Evolutionary conservation across 1,140 invertebrate species (phyloP).

Genomic region (Drosophila obscura): DNA sequence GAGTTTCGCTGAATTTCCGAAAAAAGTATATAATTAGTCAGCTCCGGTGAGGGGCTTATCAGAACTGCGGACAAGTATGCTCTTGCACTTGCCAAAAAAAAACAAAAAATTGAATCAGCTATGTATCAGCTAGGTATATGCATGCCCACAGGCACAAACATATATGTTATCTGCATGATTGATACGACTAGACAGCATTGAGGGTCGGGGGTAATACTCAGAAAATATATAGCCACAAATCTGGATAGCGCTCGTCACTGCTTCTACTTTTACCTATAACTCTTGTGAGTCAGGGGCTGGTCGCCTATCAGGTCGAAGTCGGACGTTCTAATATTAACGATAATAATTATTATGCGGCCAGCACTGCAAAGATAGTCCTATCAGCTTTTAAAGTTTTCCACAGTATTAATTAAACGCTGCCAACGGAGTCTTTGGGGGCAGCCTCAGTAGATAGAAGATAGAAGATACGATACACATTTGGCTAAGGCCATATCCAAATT

Average conservation of each 20-base stretch:
- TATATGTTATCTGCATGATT: conserved; percentile 25
- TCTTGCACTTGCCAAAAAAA: conserved; percentile 44
- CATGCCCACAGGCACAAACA: neutral
- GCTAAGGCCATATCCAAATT: conserved; percentile 45
- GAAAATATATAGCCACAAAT: conserved; percentile 7
- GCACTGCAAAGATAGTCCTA: conserved; percentile 23
- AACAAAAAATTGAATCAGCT: conserved; percentile 29
- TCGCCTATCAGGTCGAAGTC: conserved; percentile 35
- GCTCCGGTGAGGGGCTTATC: conserved; percentile 27
- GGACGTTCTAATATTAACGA: conserved; percentile 14
- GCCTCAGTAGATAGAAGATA: conserved; percentile 11
- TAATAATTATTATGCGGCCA: conserved; percentile 26
- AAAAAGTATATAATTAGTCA: conserved; percentile 43
- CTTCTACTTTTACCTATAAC: conserved; percentile 6
- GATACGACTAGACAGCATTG: conserved; percentile 53
- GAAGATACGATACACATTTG: conserved; percentile 1
- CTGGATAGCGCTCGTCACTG: conserved; percentile 20
- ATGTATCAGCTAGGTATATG: neutral
- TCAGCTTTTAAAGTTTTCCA: conserved; percentile 27
- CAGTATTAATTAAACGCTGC: conserved; percentile 49
- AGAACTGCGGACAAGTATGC: conserved; percentile 1
- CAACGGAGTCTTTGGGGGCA: neutral
- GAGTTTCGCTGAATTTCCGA: conserved; percentile 18
- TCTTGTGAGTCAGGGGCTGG: conserved; percentile 35
- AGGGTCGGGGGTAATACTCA: neutral